Conservation (phyloP, 2,113 vertebrate species). For the Trochalopteron elliotii region DNA sequence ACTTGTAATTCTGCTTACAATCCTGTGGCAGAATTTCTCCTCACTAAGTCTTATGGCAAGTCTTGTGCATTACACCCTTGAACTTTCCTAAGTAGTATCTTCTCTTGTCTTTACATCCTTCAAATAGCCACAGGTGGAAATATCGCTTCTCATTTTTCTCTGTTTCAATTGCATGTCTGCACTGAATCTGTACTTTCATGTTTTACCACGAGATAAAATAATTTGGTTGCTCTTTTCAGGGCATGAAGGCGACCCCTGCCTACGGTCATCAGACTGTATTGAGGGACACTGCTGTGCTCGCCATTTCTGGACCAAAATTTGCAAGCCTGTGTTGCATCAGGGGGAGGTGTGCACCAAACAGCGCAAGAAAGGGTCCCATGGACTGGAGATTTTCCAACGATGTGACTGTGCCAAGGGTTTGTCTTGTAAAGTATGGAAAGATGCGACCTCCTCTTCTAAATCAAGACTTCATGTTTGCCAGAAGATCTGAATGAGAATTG, state of each 20-base stretch:
- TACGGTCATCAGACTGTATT: slow-evolving; percentile 89
- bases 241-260: slow-evolving; percentile 89
- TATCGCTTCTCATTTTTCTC: not conserved
- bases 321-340: slow-evolving; percentile 92
- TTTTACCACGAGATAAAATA: not conserved
- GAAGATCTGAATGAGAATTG: slow-evolving; percentile 80
- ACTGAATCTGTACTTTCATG: not conserved
- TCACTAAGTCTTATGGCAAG: not conserved
- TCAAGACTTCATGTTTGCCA: slow-evolving; percentile 97
- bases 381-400: slow-evolving; percentile 93
- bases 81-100: not conserved
- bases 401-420: slow-evolving; percentile 96
- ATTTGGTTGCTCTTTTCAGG: slow-evolving; percentile 69
- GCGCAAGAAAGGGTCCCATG: slow-evolving; percentile 90
- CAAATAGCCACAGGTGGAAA: not conserved
- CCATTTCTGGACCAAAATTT: slow-evolving; percentile 98
- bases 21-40: not conserved
- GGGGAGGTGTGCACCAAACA: slow-evolving; percentile 94
- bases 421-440: slow-evolving; percentile 97
- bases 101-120: not conserved
- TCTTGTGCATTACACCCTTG: not conserved
- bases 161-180: not conserved
- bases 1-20: not conserved
- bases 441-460: slow-evolving; percentile 93
- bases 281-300: slow-evolving; percentile 93